phyloP scores from a whole-genome alignment of 2,888 invertebrate genomes.

The Patella ulyssiponensis region DNA sequence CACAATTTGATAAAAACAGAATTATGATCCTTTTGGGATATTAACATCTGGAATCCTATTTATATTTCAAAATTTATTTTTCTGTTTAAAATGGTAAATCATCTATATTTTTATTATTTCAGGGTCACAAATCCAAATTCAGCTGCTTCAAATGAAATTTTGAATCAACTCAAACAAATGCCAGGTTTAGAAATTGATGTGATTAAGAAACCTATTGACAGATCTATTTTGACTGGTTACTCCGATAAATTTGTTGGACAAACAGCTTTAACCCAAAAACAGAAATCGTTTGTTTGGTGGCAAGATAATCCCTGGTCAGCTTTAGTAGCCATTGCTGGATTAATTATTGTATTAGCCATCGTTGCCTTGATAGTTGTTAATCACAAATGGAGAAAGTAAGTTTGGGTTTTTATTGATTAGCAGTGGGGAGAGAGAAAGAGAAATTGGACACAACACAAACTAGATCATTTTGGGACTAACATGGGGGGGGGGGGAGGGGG shows the following conservation, averaged over 20 bases:
- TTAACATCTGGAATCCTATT: too few species aligned
- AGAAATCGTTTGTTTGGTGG: slow-evolving; percentile 59
- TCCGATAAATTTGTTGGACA: not conserved
- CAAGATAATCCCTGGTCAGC: slow-evolving; percentile 85
- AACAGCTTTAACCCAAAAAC: not conserved
- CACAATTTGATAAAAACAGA: too few species aligned
- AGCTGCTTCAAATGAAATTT: not conserved
- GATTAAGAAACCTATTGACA: slow-evolving; percentile 3
- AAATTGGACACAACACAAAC: too few species aligned
- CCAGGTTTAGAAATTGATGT: not conserved
- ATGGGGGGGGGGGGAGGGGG: too few species aligned
- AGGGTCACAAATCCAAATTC: slow-evolving; percentile 6
- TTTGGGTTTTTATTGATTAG: not conserved
- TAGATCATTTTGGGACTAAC: too few species aligned
- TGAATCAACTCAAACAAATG: not conserved
- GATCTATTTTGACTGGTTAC: not conserved
- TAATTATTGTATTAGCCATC: slow-evolving; percentile 88
- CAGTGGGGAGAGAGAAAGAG: not conserved
- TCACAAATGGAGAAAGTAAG: slow-evolving; percentile 90
- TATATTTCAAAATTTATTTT: too few species aligned
- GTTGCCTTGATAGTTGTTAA: slow-evolving; percentile 93
- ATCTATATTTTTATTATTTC: not conserved
- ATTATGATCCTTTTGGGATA: too few species aligned
- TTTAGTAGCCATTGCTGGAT: slow-evolving; percentile 86
- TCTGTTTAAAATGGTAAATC: not conserved